A percentile compares a stretch with the other conserved stretches of the same genome.
phyloP scores from a whole-genome alignment of 2,888 invertebrate genomes.

The Ditula angustiorana region DNA sequence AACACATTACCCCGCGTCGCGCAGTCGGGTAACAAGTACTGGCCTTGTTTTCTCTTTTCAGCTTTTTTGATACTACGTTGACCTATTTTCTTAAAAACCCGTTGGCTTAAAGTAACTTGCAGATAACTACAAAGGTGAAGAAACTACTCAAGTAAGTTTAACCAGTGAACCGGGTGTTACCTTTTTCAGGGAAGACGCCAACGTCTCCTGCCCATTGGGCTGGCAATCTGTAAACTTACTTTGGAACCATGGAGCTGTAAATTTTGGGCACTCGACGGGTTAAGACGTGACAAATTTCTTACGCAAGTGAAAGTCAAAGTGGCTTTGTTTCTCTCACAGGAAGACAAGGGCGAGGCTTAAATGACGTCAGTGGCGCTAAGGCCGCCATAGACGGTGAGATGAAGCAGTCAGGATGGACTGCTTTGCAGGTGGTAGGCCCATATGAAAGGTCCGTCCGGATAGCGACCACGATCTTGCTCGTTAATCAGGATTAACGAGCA shows the following conservation, averaged over 20 bases:
- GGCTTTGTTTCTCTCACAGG: background rate
- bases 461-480: no score
- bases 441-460: no score
- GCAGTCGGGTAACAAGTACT: no score
- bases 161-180: conserved; percentile 1
- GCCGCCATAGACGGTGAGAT: no score
- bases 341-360: no score
- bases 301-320: background rate
- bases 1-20: no score
- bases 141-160: background rate
- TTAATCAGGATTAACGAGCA: no score
- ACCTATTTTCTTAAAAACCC: background rate
- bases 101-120: background rate
- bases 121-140: background rate
- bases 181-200: background rate
- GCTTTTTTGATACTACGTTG: no score
- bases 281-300: background rate
- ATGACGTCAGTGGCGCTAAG: no score
- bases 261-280: background rate
- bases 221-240: conserved; percentile 7
- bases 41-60: no score
- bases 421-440: no score
- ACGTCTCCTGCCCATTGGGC: background rate
- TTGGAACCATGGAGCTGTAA: conserved; percentile 1
- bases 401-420: no score